Evolutionary conservation across 2,888 invertebrate genomes (phyloP), one percentile per base, ranked within the genome.

Genomic region (Cotesia congregata): DNA sequence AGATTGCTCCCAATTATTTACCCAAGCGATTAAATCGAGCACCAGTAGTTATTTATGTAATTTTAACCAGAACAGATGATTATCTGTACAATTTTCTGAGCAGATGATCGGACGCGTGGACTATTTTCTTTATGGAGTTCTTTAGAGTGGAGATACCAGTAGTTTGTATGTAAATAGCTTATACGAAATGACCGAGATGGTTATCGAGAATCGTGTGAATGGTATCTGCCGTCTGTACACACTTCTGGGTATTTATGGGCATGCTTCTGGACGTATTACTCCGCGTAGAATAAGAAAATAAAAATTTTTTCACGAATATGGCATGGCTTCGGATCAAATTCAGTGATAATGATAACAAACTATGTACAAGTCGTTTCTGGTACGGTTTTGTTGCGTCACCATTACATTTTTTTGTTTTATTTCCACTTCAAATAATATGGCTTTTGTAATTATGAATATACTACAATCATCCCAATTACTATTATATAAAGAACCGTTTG

Each of bases 91-190:
- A 17, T 68, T 68, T 68, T 15, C 50, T 38, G 20, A 15, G 50
- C 41, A 41, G 15, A 69, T 50, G 50, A 50, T 50, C 40, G 9
- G 41, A 69, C 59, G 59, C 17, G 69, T 20, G 40, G 50, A 41
- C 65, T 50, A 50, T 50, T 65, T 59, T 59, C 30, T 38, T 62
- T 61, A 67, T 59, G 41, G n/a, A 12, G 30, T 30, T 30, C 30
- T 30, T 30, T 30, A 30, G 3, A 30, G 30, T 39, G 39, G 41
- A 40, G 15, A 65, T 67, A 67, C 7, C n/a, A 50, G 50, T 64
- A 72, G 72, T 64, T 71, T 64, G 72, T 72, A 72, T 72, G 72
- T 73, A 67, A 73, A 73, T 67, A 73, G 59, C 50, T 67, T 67
- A 41, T 41, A 67, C 30, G 65, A 50, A 73, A 73, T 73, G 73